A percentile compares a stretch with the other conserved stretches of the same genome.
phyloP scores from a whole-genome alignment of 2,113 vertebrate genomes.

The human (Homo sapiens) region DNA sequence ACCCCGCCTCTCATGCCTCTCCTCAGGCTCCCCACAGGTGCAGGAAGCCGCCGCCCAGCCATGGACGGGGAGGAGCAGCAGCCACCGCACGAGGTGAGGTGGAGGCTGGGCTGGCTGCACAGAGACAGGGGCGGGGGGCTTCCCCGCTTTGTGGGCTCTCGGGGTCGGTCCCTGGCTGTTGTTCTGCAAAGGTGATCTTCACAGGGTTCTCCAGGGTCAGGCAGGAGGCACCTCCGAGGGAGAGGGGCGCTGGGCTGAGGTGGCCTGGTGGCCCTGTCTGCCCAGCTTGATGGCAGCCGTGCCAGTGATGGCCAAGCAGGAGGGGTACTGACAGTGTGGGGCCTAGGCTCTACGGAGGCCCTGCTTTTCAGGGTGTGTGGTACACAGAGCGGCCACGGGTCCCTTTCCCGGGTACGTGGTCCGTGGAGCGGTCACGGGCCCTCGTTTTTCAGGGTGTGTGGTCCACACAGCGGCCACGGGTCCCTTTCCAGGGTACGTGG shows the following conservation, averaged over 20 bases:
- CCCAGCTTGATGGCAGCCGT: background rate
- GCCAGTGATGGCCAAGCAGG: background rate
- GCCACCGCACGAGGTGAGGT: constrained; percentile 57
- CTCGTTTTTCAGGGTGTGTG: too few species aligned
- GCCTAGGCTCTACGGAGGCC: background rate
- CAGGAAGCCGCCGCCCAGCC: background rate
- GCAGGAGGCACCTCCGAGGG: background rate
- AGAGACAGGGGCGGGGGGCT: too few species aligned
- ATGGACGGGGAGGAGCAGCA: constrained; percentile 66
- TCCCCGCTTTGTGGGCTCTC: background rate
- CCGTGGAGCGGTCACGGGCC: background rate
- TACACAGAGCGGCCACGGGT: background rate
- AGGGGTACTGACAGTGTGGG: too few species aligned
- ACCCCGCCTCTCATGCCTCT: background rate
- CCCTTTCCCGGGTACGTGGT: background rate
- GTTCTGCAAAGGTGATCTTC: background rate
- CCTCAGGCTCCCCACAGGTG: background rate
- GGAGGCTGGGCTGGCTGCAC: background rate
- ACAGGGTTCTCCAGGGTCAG: background rate
- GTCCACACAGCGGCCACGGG: background rate
- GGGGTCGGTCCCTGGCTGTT: background rate
- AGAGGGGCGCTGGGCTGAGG: background rate
- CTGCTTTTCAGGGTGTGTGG: background rate
- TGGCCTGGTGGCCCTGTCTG: background rate
- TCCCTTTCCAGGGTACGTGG: background rate